A percentile compares a stretch with the other conserved stretches of the same genome.
Conservation (phyloP, 2,113 vertebrate genomes). For the Halichoerus grypus region DNA sequence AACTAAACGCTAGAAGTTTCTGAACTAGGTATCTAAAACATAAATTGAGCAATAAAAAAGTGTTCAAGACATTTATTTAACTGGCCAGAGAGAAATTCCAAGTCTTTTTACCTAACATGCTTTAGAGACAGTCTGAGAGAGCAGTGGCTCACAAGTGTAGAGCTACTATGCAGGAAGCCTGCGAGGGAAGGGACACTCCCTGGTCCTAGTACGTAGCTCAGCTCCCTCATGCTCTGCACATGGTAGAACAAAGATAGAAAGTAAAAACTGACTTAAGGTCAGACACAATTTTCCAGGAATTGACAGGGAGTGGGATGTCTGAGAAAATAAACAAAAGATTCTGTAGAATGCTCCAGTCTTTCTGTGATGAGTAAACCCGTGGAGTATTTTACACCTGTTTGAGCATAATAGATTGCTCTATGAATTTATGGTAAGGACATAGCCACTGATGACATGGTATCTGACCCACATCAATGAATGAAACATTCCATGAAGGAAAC, state of each 20-base stretch:
- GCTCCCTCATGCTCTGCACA: too few species aligned
- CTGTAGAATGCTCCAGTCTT: background rate
- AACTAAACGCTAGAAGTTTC: background rate
- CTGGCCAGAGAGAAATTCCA: background rate
- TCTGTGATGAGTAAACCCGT: background rate
- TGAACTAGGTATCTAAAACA: background rate
- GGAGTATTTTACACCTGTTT: background rate
- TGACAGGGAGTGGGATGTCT: background rate
- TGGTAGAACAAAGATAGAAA: background rate
- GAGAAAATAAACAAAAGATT: background rate
- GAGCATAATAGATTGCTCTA: background rate
- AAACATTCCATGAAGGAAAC: background rate
- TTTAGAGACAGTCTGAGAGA: background rate
- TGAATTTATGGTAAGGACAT: background rate
- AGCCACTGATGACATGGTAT: background rate
- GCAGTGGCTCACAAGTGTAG: background rate
- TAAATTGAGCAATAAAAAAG: background rate
- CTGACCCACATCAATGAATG: background rate
- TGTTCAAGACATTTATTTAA: background rate
- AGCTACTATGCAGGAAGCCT: background rate
- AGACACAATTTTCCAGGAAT: background rate
- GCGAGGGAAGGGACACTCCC: background rate
- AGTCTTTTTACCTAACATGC: background rate
- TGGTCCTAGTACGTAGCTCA: accelerated
- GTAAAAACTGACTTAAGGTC: background rate